phyloP scores from a whole-genome alignment of 2,113 vertebrate genomes.

The Phyllostomus hastatus region DNA sequence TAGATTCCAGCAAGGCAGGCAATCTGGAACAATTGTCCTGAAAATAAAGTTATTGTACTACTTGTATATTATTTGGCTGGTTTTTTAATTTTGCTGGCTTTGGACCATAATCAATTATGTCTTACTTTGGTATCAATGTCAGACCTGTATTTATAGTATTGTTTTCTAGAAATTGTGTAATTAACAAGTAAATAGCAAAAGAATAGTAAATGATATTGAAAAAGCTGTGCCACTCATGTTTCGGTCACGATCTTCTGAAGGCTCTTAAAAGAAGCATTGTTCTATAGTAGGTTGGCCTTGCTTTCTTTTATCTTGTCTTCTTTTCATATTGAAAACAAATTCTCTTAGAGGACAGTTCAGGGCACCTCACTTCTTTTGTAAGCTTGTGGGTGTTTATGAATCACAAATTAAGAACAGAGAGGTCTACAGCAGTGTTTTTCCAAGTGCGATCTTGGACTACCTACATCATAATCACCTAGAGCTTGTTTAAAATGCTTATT shows the following conservation, averaged over 20 bases:
- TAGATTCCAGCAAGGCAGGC: not conserved
- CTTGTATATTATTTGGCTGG: not conserved
- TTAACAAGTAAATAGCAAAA: not conserved
- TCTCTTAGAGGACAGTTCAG: not conserved
- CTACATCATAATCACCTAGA: not conserved
- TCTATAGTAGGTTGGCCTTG: not conserved
- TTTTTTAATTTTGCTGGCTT: constrained; percentile 18
- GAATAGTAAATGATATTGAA: not conserved
- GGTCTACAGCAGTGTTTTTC: not conserved
- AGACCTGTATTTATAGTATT: not conserved
- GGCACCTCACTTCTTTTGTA: not conserved
- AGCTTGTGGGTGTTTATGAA: not conserved
- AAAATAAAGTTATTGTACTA: constrained; percentile 1
- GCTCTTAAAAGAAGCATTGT: not conserved
- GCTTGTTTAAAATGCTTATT: not conserved
- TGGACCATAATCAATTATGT: not conserved
- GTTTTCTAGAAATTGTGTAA: not conserved
- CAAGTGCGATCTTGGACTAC: not conserved
- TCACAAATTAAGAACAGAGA: not conserved
- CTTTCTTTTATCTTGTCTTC: not conserved
- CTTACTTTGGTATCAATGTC: not conserved
- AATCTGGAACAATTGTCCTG: not conserved
- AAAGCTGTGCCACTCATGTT: not conserved
- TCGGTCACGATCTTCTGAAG: not conserved
- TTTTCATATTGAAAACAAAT: not conserved